These are phyloP conservation scores for Megalurothrips usitatus DNA, from an alignment of 2,888 invertebrate species.

Conservation along the genomic window DNA sequence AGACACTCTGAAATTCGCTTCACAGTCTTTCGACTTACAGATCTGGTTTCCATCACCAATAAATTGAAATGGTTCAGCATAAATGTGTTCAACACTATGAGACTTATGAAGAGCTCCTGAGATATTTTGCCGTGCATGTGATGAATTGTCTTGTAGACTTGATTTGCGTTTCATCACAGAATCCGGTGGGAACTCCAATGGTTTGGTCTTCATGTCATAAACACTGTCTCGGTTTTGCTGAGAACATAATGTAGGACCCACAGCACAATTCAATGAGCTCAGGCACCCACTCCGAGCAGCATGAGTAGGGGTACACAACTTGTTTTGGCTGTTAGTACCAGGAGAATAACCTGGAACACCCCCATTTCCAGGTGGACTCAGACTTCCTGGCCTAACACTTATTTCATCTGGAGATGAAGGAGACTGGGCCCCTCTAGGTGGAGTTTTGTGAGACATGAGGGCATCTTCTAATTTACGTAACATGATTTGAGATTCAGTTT, in stretches of 20 bases:
- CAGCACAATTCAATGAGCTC: slow-evolving; percentile 44
- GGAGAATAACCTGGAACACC: neutral
- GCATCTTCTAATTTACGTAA: slow-evolving; percentile 60
- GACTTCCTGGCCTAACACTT: neutral
- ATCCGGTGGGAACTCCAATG: neutral
- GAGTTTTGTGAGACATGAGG: slow-evolving; percentile 50
- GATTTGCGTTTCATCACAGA: neutral
- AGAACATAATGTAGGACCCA: slow-evolving; percentile 32
- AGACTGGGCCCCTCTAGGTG: neutral
- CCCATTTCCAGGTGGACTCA: neutral
- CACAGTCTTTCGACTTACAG: neutral
- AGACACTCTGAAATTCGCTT: slow-evolving; percentile 29
- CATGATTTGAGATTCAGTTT: slow-evolving; percentile 56
- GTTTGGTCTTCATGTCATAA: neutral
- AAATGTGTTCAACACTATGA: slow-evolving; percentile 54
- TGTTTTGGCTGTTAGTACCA: neutral
- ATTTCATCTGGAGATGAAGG: neutral
- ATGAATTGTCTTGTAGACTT: slow-evolving; percentile 12
- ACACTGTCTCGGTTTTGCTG: neutral
- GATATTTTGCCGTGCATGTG: slow-evolving; percentile 16
- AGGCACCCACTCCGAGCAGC: slow-evolving; percentile 43
- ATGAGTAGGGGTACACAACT: neutral
- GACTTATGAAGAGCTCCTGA: slow-evolving; percentile 23
- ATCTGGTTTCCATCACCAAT: slow-evolving; percentile 35
- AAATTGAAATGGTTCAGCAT: slow-evolving; percentile 56